Percentiles rank a stretch among this genome's conserved stretches.
Conservation (phyloP, 2,113 vertebrate genomes). For the Strix uralensis region DNA sequence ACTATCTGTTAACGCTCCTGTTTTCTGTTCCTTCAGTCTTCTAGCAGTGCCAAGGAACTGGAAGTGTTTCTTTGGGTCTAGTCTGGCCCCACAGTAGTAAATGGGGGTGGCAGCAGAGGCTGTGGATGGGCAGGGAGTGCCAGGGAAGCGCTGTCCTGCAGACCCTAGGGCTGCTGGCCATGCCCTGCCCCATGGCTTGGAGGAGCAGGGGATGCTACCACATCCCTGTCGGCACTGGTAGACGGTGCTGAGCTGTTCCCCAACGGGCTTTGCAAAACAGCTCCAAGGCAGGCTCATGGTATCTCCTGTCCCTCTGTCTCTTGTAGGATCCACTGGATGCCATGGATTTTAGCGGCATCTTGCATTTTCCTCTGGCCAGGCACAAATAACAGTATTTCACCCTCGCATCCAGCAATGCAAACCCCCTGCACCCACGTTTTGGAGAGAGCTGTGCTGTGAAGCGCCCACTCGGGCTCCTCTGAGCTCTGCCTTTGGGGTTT, state of each 20-base stretch:
- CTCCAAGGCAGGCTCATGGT: not conserved
- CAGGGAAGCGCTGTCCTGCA: not conserved
- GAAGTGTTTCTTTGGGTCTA: not conserved
- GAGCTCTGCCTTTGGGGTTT: not conserved
- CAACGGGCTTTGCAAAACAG: not conserved
- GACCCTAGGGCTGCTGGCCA: not conserved
- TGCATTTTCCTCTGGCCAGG: not conserved
- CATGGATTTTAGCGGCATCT: not conserved
- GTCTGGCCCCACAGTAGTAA: not conserved
- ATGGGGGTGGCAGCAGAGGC: fast-evolving
- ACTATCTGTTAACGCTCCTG: not conserved
- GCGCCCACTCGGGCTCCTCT: not conserved
- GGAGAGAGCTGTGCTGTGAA: not conserved
- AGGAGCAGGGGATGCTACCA: fast-evolving
- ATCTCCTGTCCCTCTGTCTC: not conserved
- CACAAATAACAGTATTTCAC: not conserved
- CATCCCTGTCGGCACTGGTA: fast-evolving
- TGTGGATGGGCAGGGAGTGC: not conserved
- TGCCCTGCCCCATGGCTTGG: not conserved
- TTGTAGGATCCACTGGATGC: not conserved
- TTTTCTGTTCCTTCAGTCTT: not conserved
- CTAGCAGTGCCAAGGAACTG: not conserved
- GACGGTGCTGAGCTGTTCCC: not conserved
- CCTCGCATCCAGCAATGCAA: not conserved
- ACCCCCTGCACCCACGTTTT: not conserved